These are phyloP conservation scores for Rhodeus uyekii DNA, from an alignment of 2,797 vertebrate genomes.

Conservation along the genomic window DNA sequence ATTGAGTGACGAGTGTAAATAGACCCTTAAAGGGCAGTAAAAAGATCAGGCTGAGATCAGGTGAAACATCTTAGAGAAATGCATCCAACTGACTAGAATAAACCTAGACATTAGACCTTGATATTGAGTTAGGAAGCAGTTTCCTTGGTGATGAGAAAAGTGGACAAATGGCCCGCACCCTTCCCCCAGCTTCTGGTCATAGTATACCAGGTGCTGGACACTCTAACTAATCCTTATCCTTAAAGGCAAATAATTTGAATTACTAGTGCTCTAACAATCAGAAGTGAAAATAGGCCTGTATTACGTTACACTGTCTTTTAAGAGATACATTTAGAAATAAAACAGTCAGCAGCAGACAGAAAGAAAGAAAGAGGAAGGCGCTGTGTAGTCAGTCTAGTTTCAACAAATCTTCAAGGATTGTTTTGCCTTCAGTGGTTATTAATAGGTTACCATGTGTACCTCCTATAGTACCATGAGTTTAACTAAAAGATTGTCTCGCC, in stretches of 20 bases:
- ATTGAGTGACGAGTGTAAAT: not conserved
- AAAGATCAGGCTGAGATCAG: not conserved
- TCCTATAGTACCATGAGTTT: not conserved
- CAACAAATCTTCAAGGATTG: constrained; percentile 51
- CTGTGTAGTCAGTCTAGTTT: constrained; percentile 36
- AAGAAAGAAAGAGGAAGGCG: constrained; percentile 34
- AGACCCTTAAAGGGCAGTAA: not conserved
- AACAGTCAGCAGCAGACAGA: constrained; percentile 19
- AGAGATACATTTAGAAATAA: not conserved
- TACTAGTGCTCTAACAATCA: constrained; percentile 58
- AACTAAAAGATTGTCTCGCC: not conserved
- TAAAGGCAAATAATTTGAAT: constrained; percentile 49
- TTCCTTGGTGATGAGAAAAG: constrained; percentile 46
- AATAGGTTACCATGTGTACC: constrained; percentile 15
- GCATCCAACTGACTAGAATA: not conserved
- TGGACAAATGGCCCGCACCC: constrained; percentile 45
- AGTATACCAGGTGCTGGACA: constrained; percentile 47
- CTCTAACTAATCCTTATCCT: constrained; percentile 59
- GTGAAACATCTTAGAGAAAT: not conserved
- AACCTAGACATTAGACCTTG: not conserved
- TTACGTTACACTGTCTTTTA: not conserved
- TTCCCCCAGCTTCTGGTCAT: constrained; percentile 45
- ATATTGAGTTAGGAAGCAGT: constrained; percentile 24
- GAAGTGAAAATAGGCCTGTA: constrained; percentile 70
- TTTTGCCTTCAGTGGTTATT: constrained; percentile 47